phyloP scores from a whole-genome alignment of 2,113 vertebrate genomes.

The Nansenia antarctica region DNA sequence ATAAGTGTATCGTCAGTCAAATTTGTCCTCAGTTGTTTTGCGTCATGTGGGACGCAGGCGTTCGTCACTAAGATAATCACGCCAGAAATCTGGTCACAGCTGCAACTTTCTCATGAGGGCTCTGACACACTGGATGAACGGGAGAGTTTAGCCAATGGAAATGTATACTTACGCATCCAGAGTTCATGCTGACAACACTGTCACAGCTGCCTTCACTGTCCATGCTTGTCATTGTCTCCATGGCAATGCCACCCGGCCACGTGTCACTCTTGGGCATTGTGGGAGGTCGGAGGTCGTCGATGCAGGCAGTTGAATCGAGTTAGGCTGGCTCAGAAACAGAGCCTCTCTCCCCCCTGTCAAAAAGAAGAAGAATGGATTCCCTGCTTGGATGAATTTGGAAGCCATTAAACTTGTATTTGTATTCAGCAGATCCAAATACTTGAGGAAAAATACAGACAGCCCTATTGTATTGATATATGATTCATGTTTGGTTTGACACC shows the following conservation, averaged over 20 bases:
- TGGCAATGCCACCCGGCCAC: slow-evolving; percentile 75
- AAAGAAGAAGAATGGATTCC: too few species aligned
- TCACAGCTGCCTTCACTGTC: slow-evolving; percentile 80
- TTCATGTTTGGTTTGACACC: too few species aligned
- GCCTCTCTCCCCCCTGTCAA: slow-evolving; percentile 25
- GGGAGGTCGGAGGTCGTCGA: slow-evolving; percentile 11
- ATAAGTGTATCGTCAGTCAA: neutral
- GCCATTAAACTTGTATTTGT: too few species aligned
- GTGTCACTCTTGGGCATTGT: slow-evolving; percentile 85
- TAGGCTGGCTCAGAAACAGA: too few species aligned
- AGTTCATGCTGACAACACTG: slow-evolving; percentile 81
- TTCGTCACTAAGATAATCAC: neutral
- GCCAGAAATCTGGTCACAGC: too few species aligned
- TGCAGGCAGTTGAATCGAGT: neutral
- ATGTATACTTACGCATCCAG: slow-evolving; percentile 78
- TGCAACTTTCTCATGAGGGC: neutral
- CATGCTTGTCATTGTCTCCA: slow-evolving; percentile 64
- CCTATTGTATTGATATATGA: too few species aligned
- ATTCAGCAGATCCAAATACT: too few species aligned
- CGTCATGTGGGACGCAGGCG: neutral
- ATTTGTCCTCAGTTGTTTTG: neutral
- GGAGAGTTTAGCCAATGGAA: neutral
- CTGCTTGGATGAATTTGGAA: too few species aligned
- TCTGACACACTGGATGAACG: neutral
- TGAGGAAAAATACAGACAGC: too few species aligned